A percentile compares a stretch with the other conserved stretches of the same genome.
These are phyloP conservation scores for Carposina sasakii DNA, from an alignment of 1,140 invertebrate genomes.

Conservation along the genomic window DNA sequence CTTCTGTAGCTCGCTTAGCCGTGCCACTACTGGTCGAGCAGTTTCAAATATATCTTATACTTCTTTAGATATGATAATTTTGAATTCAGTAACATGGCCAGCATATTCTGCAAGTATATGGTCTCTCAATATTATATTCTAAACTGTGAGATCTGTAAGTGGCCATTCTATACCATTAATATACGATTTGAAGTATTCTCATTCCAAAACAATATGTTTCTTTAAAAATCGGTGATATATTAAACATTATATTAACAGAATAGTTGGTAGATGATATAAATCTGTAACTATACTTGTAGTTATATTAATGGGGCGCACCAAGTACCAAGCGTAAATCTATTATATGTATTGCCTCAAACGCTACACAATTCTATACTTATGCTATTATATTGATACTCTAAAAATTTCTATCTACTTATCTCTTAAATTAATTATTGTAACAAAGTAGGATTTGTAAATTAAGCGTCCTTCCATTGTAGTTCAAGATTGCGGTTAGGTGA, in stretches of 20 bases:
- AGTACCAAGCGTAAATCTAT: conserved; percentile 37
- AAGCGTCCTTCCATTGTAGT: conserved; percentile 60
- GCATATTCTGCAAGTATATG: too few relatives aligned
- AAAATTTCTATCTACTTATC: conserved; percentile 60
- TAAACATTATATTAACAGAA: conserved; percentile 29
- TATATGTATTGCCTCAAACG: conserved; percentile 35
- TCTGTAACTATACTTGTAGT: conserved; percentile 22
- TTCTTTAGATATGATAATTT: neutral
- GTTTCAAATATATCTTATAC: conserved; percentile 22
- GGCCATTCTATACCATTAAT: conserved; percentile 55
- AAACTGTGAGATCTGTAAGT: conserved; percentile 44
- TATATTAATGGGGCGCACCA: conserved; percentile 51
- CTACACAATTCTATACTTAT: conserved; percentile 43
- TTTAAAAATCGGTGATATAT: conserved; percentile 46
- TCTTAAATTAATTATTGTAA: conserved; percentile 50
- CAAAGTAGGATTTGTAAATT: conserved; percentile 59
- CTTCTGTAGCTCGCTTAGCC: conserved; percentile 64
- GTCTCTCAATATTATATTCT: too few relatives aligned
- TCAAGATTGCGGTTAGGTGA: conserved; percentile 27
- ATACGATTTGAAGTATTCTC: too few relatives aligned
- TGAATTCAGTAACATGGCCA: too few relatives aligned
- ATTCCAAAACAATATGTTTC: too few relatives aligned
- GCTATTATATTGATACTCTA: conserved; percentile 47
- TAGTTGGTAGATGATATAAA: conserved; percentile 32
- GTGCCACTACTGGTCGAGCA: conserved; percentile 42